Evolutionary conservation across 2,113 vertebrate species (phyloP), one percentile per base, ranked within the genome.

Genomic region (Pelusios castaneus): DNA sequence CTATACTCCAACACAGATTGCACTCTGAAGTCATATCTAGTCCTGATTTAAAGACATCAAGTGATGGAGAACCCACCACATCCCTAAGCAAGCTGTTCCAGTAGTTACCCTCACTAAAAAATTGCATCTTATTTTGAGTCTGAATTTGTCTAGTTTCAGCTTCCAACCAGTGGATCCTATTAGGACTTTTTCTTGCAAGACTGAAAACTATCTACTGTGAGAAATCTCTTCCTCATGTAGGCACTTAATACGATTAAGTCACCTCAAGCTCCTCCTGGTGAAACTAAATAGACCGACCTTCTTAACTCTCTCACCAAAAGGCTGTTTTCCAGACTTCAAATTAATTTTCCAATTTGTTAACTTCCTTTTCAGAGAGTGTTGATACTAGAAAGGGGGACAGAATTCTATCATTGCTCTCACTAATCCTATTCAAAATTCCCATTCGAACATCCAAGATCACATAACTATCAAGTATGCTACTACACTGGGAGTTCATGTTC

Each of bases 61-160:
- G n/a, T n/a, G n/a, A n/a, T n/a, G n/a, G n/a, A n/a, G n/a, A n/a
- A n/a, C n/a, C n/a, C n/a, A n/a, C n/a, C n/a, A n/a, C n/a, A n/a
- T n/a, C n/a, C n/a, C n/a, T n/a, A n/a, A n/a, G n/a, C n/a, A n/a
- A n/a, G n/a, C n/a, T n/a, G n/a, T n/a, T n/a, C n/a, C n/a, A n/a
- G n/a, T n/a, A n/a, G n/a, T n/a, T 19, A 4, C 34, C n/a, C 75
- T 79, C 17, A 83, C 2, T 0, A 0, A 67, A 67, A 34, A n/a
- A 13, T 31, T 60, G 58, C 31, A 14, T 60, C 31, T 60, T 60
- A 27, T 60, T 27, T 13, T 31, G 27, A 31, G 10, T 12, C 13
- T 60, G 58, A 60, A 60, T 60, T 60, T 60, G 29, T 34, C 29
- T 29, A 34, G 29, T 11, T 34, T 60, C 58, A 60, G 27, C 58